Conservation (phyloP, 2,113 vertebrate genomes). For the Tragulus kanchil region DNA sequence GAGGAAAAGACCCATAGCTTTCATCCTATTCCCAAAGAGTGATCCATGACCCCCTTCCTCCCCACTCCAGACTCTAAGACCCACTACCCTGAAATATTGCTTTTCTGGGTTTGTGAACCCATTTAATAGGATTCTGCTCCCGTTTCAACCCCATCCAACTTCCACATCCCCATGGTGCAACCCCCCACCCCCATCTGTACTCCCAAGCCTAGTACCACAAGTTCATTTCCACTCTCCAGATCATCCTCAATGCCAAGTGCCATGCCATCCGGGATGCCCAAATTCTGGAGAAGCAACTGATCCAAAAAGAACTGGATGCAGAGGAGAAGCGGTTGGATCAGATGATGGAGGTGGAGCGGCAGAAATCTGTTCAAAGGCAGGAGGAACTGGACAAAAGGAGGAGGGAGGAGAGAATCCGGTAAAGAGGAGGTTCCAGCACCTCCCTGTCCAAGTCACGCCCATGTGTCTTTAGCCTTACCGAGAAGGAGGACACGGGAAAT, state of each 20-base stretch:
- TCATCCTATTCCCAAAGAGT: background rate
- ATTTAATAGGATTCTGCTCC: background rate
- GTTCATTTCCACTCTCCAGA: slow-evolving; percentile 77
- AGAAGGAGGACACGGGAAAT: background rate
- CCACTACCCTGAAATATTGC: background rate
- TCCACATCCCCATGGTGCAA: background rate
- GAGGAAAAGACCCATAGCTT: background rate
- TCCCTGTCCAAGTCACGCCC: background rate
- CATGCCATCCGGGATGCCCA: slow-evolving; percentile 93
- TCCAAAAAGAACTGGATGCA: slow-evolving; percentile 87
- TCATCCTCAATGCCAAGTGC: slow-evolving; percentile 92
- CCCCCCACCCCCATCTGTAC: background rate
- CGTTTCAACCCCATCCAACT: background rate
- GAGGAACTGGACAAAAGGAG: slow-evolving; percentile 87
- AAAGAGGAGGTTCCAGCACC: background rate
- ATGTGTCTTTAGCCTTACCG: background rate
- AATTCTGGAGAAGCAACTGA: slow-evolving; percentile 92
- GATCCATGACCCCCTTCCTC: background rate
- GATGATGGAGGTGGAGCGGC: slow-evolving; percentile 94
- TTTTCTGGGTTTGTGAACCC: background rate
- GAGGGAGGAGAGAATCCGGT: slow-evolving; percentile 90
- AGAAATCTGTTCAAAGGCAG: slow-evolving; percentile 87
- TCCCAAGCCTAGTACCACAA: rapidly evolving
- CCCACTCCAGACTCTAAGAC: background rate
- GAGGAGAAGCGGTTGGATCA: slow-evolving; percentile 92